These are phyloP conservation scores for Limnephilus marmoratus DNA, from an alignment of 2,888 invertebrate genomes.

Conservation along the genomic window DNA sequence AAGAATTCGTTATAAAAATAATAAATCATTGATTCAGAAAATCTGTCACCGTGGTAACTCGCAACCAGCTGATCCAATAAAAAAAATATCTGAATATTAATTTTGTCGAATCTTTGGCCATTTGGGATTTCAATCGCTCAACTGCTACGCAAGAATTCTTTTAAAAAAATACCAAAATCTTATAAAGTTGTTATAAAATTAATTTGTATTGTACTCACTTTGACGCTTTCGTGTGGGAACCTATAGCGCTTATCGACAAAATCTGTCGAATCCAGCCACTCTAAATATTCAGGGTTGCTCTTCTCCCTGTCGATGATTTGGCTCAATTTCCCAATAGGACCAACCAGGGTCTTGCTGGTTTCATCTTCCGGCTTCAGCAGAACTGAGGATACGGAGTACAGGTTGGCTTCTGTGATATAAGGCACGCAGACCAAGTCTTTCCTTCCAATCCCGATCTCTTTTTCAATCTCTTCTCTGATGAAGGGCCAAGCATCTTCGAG, in stretches of 20 bases:
- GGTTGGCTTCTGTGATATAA: conserved; percentile 76
- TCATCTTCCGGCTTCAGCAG: conserved; percentile 71
- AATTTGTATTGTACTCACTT: conserved; percentile 68
- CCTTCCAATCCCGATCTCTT: conserved; percentile 76
- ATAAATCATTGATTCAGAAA: too few species aligned
- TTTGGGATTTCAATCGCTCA: neutral
- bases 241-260: conserved; percentile 73
- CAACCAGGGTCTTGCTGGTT: conserved; percentile 75
- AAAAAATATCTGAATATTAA: neutral
- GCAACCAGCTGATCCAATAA: neutral
- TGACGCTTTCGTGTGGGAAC: conserved; percentile 76
- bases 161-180: neutral
- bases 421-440: conserved; percentile 76
- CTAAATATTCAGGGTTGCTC: conserved; percentile 72
- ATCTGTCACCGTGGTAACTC: neutral
- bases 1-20: neutral
- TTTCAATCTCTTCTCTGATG: conserved; percentile 77
- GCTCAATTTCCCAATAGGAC: conserved; percentile 73
- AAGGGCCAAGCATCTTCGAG: conserved; percentile 77
- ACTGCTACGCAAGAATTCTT: neutral
- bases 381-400: conserved; percentile 75
- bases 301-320: conserved; percentile 74
- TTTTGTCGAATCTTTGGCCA: neutral
- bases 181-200: neutral
- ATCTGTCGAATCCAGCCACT: conserved; percentile 72